A percentile compares a stretch with the other conserved stretches of the same genome.
Evolutionary conservation across 2,888 invertebrate genomes (phyloP).

Genomic region (Philereme transversata): DNA sequence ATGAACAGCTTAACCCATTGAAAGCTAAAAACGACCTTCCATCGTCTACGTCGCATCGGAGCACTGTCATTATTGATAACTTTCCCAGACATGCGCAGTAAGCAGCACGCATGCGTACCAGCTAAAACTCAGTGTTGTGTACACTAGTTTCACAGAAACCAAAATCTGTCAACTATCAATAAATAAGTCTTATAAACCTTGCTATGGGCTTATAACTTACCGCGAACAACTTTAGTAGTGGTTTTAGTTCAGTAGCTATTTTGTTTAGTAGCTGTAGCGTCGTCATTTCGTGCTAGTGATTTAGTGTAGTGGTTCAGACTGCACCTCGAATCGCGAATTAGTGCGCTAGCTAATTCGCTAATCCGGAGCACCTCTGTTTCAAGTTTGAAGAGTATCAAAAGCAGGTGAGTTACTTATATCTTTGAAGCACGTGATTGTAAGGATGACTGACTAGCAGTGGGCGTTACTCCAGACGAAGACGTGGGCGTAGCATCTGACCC

Average conservation of each 20-base stretch:
- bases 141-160: slow-evolving; percentile 59
- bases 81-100: slow-evolving; percentile 61
- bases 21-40: slow-evolving; percentile 60
- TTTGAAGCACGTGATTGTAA: slow-evolving; percentile 49
- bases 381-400: slow-evolving; percentile 52
- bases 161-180: slow-evolving; percentile 67
- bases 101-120: slow-evolving; percentile 52
- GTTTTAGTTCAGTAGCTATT: slow-evolving; percentile 45
- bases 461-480: slow-evolving; percentile 72
- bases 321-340: slow-evolving; percentile 19
- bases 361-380: slow-evolving; percentile 36
- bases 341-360: slow-evolving; percentile 29
- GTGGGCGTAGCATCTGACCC: slow-evolving; percentile 68
- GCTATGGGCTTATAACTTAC: slow-evolving; percentile 48
- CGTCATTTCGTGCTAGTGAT: slow-evolving; percentile 20
- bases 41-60: slow-evolving; percentile 27
- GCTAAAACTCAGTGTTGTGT: slow-evolving; percentile 55
- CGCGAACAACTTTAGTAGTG: slow-evolving; percentile 41
- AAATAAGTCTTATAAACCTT: slow-evolving; percentile 58
- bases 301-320: slow-evolving; percentile 1
- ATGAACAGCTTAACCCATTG: slow-evolving; percentile 70
- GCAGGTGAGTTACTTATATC: slow-evolving; percentile 63
- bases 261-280: slow-evolving; percentile 33
- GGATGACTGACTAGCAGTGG: slow-evolving; percentile 54
- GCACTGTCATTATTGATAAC: slow-evolving; percentile 73